Evolutionary conservation across 2,888 invertebrate species (phyloP).

Genomic region (Syrphus vitripennis): DNA sequence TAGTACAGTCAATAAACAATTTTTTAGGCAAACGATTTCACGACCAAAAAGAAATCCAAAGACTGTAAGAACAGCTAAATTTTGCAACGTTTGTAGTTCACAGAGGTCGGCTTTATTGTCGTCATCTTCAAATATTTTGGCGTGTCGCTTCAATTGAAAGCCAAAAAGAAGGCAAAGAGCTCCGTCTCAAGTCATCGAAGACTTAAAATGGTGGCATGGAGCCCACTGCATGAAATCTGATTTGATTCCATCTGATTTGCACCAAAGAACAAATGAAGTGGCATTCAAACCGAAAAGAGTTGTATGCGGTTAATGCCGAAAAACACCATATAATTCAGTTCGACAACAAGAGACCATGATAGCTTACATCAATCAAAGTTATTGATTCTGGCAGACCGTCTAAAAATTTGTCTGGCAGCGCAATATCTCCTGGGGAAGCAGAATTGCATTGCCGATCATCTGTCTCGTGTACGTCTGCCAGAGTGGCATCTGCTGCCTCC

Average conservation of each 20-base stretch:
- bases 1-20: not conserved
- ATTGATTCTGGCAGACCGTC: conserved; percentile 20
- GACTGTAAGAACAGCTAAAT: no score
- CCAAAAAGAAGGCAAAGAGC: not conserved
- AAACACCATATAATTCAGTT: conserved; percentile 3
- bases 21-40: not conserved
- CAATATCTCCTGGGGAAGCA: conserved; percentile 36
- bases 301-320: conserved; percentile 14
- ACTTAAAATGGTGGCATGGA: conserved; percentile 19
- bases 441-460: conserved; percentile 36
- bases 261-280: conserved; percentile 4
- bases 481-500: conserved; percentile 22
- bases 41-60: not conserved
- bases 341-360: conserved; percentile 10
- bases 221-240: conserved; percentile 1
- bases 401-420: conserved; percentile 39
- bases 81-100: no score
- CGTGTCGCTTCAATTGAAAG: not conserved
- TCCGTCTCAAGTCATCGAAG: not conserved
- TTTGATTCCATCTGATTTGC: conserved; percentile 1
- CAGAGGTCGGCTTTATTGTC: not conserved
- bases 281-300: conserved; percentile 14
- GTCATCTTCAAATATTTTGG: not conserved
- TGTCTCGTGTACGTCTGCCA: conserved; percentile 11
- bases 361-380: conserved; percentile 18